Evolutionary conservation across 2,113 vertebrate species (phyloP).

Genomic region (Aphyosemion australe): DNA sequence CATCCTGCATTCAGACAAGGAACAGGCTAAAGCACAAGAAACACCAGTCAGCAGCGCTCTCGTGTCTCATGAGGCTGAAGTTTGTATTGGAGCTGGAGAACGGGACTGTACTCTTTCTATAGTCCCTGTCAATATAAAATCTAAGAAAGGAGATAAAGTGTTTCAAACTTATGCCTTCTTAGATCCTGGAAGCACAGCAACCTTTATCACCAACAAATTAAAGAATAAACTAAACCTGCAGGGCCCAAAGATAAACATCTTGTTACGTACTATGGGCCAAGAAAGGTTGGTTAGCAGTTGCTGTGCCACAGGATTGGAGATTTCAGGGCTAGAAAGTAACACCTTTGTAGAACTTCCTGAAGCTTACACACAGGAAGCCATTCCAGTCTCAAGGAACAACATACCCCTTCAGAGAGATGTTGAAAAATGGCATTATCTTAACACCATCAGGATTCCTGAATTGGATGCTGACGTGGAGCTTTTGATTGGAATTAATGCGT

Average conservation of each 20-base stretch:
- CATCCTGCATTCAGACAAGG: neutral
- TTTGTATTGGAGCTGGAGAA: neutral
- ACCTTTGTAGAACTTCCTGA: too few species aligned
- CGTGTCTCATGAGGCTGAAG: neutral
- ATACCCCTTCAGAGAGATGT: too few species aligned
- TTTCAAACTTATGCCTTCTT: neutral
- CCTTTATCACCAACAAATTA: neutral
- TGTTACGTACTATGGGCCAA: neutral
- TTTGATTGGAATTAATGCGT: neutral
- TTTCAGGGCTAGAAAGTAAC: too few species aligned
- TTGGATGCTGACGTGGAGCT: neutral
- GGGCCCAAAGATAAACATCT: neutral
- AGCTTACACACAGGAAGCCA: too few species aligned
- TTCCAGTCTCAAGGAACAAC: too few species aligned
- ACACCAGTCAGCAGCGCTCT: neutral
- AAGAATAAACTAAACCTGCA: neutral
- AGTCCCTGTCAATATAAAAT: neutral
- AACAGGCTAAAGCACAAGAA: neutral
- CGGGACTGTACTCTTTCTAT: neutral
- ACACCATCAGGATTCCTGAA: neutral
- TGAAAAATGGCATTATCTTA: too few species aligned
- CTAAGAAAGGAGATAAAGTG: slow-evolving; percentile 2
- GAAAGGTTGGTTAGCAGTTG: too few species aligned
- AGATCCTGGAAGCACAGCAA: neutral
- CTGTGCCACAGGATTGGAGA: too few species aligned